Percentiles rank a stretch among this genome's conserved stretches.
Conservation (phyloP, 2,797 vertebrate genomes). For the Sebastes elongatus region DNA sequence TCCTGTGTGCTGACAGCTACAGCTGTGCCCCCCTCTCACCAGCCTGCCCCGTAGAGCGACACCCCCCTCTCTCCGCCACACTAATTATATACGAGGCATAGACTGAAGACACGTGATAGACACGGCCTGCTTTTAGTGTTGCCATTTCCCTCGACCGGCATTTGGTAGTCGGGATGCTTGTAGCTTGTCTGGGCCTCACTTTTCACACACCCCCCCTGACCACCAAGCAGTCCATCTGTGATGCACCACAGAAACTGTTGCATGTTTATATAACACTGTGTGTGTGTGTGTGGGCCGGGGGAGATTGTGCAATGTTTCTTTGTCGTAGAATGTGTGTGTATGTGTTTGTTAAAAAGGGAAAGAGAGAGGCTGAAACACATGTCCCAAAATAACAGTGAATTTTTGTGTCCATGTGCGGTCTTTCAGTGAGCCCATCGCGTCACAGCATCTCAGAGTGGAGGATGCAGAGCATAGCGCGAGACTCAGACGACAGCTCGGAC, state of each 20-base stretch:
- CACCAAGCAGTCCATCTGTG: conserved; percentile 67
- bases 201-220: conserved; percentile 50
- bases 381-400: conserved; percentile 59
- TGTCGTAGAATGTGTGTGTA: conserved; percentile 26
- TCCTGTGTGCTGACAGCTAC: conserved; percentile 64
- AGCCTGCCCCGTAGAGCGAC: conserved; percentile 6
- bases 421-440: conserved; percentile 90
- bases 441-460: conserved; percentile 96
- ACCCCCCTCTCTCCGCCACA: background rate
- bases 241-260: conserved; percentile 62
- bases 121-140: conserved; percentile 35
- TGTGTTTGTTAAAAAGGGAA: conserved; percentile 14
- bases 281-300: conserved; percentile 35
- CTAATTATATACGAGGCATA: conserved; percentile 51
- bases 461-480: conserved; percentile 97
- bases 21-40: conserved; percentile 63
- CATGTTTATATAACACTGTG: conserved; percentile 74
- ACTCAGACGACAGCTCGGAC: conserved; percentile 94
- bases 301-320: conserved; percentile 59
- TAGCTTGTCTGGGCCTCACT: conserved; percentile 34
- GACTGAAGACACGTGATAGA: conserved; percentile 35
- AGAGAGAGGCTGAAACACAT: conserved; percentile 56
- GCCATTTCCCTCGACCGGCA: conserved; percentile 17
- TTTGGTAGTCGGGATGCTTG: conserved; percentile 35
- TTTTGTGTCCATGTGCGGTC: conserved; percentile 24